Base-by-base conservation (phyloP, 2,113 vertebrate genomes). In the Otocyon megalotis region DNA sequence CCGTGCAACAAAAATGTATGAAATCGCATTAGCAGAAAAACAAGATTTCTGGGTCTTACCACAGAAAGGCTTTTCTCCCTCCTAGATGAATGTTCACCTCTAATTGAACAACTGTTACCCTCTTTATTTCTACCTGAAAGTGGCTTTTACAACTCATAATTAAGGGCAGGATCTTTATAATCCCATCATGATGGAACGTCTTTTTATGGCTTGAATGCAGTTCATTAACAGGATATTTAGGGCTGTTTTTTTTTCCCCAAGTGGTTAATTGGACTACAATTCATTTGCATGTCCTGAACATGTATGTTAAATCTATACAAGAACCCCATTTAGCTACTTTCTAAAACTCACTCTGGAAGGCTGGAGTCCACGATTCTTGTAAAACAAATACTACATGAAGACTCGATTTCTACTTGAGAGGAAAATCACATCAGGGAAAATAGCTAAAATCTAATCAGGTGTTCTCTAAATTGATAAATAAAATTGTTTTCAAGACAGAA, bases 1-100 rank as follows among this genome's bases (percentile, higher is more conserved):
- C 76, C 14, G 65, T 96, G 96, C 92, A 98, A 98, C 93, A 98
- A 99, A 99, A 99, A 98, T 95, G 82, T 96, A 98, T 98, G 96
- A 98, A 98, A 98, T 86, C 17, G 56, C 97, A 98, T 98, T 96
- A 98, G 97, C 87, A 56, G 97, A 97, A 98, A 98, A 98, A 98
- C 85, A 98, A 97, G 98, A 88, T 98, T 99, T 99, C 97, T 95
- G 79, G 54, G 95, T 88, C 69, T 98, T 97, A 97, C 90, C 67
- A 96, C 48, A 88, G 90, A 81, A 98, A 98, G 82, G 35, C 2
- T 32, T 35, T 97, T 96, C 88, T 76, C 87, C 69, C 72, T 37
- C 93, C 74, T 90, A 81, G 60, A 90, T 92, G 96, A 98, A 97
- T 35, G 32, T 35, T 96, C 62, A 81, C 56, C 96, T 96, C 79